Conservation (phyloP, 2,888 invertebrate species). For the Ceramica pisi region DNA sequence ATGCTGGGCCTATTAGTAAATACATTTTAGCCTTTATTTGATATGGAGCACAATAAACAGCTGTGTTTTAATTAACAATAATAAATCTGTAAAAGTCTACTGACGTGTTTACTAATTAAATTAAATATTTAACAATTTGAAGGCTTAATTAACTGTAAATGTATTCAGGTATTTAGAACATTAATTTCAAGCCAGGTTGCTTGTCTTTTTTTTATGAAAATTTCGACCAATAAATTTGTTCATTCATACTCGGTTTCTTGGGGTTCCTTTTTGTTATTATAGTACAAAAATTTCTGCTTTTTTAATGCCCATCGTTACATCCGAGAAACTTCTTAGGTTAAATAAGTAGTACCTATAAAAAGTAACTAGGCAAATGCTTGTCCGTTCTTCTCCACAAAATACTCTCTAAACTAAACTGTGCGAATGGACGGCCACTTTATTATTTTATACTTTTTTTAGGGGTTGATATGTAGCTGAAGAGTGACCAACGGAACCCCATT, state of each 20-base stretch:
- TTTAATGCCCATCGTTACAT: not conserved
- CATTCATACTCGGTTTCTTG: not conserved
- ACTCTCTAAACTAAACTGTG: no score
- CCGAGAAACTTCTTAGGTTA: no score
- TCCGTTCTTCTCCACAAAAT: no score
- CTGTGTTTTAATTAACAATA: constrained; percentile 21
- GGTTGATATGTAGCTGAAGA: no score
- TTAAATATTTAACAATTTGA: constrained; percentile 18
- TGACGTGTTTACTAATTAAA: not conserved
- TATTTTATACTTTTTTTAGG: no score
- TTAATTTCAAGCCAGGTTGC: not conserved
- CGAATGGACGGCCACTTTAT: no score
- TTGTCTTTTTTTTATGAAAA: not conserved
- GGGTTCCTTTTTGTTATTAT: not conserved
- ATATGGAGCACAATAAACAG: constrained; percentile 20
- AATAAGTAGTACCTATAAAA: no score
- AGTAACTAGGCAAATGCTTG: no score
- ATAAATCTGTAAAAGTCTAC: constrained; percentile 24
- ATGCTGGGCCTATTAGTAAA: not conserved
- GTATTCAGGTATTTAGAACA: constrained; percentile 12
- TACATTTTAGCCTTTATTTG: constrained; percentile 16
- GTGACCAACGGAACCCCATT: no score
- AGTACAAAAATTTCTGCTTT: not conserved
- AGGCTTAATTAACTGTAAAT: constrained; percentile 22
- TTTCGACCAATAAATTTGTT: not conserved